Evolutionary conservation across 2,888 invertebrate species (phyloP), one percentile per base, ranked within the genome.

Genomic region (Rapana venosa): DNA sequence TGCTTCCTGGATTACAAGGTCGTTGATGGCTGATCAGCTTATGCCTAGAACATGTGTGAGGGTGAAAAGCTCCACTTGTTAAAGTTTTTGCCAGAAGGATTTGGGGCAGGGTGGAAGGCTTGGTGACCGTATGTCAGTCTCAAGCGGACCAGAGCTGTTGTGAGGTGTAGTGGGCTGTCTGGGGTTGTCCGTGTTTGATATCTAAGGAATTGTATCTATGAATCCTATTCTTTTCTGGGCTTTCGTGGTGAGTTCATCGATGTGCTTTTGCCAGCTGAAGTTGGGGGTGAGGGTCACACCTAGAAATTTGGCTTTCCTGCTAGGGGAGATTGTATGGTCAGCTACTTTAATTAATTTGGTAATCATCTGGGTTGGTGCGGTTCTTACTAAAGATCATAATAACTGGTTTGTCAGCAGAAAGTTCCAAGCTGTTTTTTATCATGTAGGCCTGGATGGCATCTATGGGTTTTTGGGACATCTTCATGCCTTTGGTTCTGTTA

Each of bases 1-100:
- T 74, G 74, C 74, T n/a, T 74, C 74, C n/a, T 74, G 74, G 74
- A n/a, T n/a, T 13, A 74, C 74, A 4, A 74, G 74, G 74, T 74
- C 74, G 5, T 74, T 74, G 74, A n/a, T 13, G 74, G 11, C 13
- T 1, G 5, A n/a, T n/a, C 11, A 5, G 5, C n/a, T 26, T 11
- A 74, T 6, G 6, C 74, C 22, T n/a, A 74, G n/a, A 0, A 5
- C 74, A 13, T 74, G 74, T n/a, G 5, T 74, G 74, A 30, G 26
- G 2, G 74, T n/a, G 8, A n/a, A 26, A 5, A 26, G 26, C n/a
- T 74, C 74, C n/a, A 74, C 74, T n/a, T n/a, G 30, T 74, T 74
- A n/a, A 5, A 74, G 74, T n/a, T 74, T 74, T 30, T 74, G n/a
- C 74, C 74, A 74, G 22, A 13, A 13, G n/a, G 30, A n/a, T n/a